Conservation (phyloP, 2,888 invertebrate genomes). For the Cheilosia urbana region DNA sequence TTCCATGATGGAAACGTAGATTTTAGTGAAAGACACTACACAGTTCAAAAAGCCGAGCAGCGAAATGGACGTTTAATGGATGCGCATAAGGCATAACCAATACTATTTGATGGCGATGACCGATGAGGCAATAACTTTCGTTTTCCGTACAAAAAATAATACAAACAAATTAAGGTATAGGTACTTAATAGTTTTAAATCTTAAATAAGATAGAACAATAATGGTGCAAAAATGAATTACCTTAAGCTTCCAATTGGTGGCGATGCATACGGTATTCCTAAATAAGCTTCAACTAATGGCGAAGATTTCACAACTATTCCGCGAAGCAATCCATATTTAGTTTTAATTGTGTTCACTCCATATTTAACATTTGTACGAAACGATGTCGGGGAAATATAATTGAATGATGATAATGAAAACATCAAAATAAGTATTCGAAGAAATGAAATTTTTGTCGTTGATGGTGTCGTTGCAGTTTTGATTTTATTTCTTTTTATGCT, state of each 20-base stretch:
- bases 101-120: too few relatives aligned
- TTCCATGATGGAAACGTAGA: too few relatives aligned
- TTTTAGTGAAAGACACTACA: too few relatives aligned
- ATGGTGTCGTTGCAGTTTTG: conserved; percentile 17
- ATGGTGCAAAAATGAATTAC: conserved; percentile 83
- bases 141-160: too few relatives aligned
- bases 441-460: conserved; percentile 54
- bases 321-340: conserved; percentile 94
- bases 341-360: conserved; percentile 92
- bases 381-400: conserved; percentile 80
- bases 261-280: conserved; percentile 97
- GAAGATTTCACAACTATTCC: conserved; percentile 93
- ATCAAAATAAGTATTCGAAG: conserved; percentile 78
- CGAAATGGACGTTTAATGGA: too few relatives aligned
- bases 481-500: background rate
- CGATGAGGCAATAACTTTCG: too few relatives aligned
- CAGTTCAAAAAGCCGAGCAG: too few relatives aligned
- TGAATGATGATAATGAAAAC: conserved; percentile 79
- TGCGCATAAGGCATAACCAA: too few relatives aligned
- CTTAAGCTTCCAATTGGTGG: conserved; percentile 95
- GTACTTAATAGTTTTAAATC: too few relatives aligned
- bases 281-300: conserved; percentile 93
- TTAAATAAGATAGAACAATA: background rate
- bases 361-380: conserved; percentile 87
- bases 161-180: too few relatives aligned